Base-by-base conservation (phyloP, 2,888 invertebrate species). In the Leucoma salicis region DNA sequence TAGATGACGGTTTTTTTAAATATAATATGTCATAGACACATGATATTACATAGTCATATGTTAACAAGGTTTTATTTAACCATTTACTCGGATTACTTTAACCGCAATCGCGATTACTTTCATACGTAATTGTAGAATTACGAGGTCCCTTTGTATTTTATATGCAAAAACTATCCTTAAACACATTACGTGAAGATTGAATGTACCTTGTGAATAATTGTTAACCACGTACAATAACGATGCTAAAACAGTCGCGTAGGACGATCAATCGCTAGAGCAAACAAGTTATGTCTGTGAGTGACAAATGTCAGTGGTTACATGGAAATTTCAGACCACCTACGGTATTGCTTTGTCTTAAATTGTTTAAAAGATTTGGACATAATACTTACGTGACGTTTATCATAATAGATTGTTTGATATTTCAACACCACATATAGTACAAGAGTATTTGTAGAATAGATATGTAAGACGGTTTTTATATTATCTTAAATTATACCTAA, bases 41-140 rank as follows among this genome's bases (percentile, higher is more conserved):
- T n/a, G n/a, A n/a, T n/a, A n/a, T n/a, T n/a, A n/a, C n/a, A n/a
- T n/a, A n/a, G n/a, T n/a, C n/a, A n/a, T n/a, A n/a, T n/a, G n/a
- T n/a, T 64, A 66, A 65, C 60, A 48, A 56, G 71, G 70, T 70
- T 70, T 72, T 71, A 72, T 72, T 75, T 75, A 70, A 72, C 64
- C 58, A 66, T 70, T 74, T 68, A 73, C 75, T 77, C 70, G 39
- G 59, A 68, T 77, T 79, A 77, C 77, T 62, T 38, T 27, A 74
- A 79, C 75, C 78, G 61, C 76, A 77, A 69, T 66, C 54, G 56
- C 66, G 62, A 69, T 64, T 61, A 56, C 63, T 64, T 60, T 65
- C 58, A 53, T 59, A 65, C 49, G 69, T 73, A 72, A 74, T 63
- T 72, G 64, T 65, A 76, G 57, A 56, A 58, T 62, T 53, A 54